These are phyloP conservation scores for Paratilapia polleni DNA, from an alignment of 2,113 vertebrate genomes.

Conservation along the genomic window DNA sequence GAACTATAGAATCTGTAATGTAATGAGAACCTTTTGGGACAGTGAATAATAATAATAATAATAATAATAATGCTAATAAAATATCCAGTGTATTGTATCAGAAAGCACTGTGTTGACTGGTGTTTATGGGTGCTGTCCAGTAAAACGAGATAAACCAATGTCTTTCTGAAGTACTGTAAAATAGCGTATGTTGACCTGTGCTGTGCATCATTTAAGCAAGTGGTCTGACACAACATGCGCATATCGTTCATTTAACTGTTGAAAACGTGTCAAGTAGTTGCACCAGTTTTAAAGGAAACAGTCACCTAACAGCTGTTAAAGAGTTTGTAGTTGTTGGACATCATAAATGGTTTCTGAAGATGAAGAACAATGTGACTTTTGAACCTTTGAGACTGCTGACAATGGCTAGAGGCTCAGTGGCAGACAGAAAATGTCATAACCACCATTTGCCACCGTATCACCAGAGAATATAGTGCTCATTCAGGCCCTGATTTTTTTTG, in stretches of 20 bases:
- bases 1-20: not conserved
- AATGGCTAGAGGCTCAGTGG: not conserved
- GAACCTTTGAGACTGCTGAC: not conserved
- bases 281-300: constrained; percentile 1
- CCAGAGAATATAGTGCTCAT: constrained; percentile 40
- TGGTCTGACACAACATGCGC: not conserved
- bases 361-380: constrained; percentile 12
- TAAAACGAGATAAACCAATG: not conserved
- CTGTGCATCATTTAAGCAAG: not conserved
- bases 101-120: constrained; percentile 2
- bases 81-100: not conserved
- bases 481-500: not conserved
- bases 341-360: not conserved
- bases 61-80: not conserved
- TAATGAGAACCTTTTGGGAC: not conserved
- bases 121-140: constrained; percentile 16
- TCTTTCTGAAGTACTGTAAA: constrained; percentile 6
- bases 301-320: constrained; percentile 19
- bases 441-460: not conserved
- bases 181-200: not conserved
- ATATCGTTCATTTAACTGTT: not conserved
- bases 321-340: constrained; percentile 1
- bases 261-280: not conserved
- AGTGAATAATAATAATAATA: not conserved
- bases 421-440: not conserved